Base-by-base conservation (phyloP, 2,113 vertebrate species). In the Tauraco erythrolophus region DNA sequence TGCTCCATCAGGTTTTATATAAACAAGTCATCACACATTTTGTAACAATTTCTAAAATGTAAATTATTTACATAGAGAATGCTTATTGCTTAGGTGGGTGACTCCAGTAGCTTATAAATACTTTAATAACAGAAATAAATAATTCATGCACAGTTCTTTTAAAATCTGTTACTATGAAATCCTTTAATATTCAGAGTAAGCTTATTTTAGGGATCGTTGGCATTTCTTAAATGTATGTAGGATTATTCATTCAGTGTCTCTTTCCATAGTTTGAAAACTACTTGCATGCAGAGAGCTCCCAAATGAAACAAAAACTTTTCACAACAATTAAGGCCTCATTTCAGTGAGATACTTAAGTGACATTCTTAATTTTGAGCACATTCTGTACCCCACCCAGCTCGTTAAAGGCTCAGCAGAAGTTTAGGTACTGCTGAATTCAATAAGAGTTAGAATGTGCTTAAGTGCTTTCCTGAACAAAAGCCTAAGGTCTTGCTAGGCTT, bases 81-180 rank as follows among this genome's bases (percentile, higher is more conserved):
- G 12, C 28, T 85, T 95, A 53, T 61, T 83, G 66, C 87, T 83
- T 85, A 85, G 75, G 37, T 93, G 45, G 41, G 57, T 83, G 62
- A 75, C 22, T 94, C 74, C 45, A 7, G 1, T 50, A 56, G 17
- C 46, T 94, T 94, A 90, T 90, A 80, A 95, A 92, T 93, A 92
- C 75, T 62, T 95, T 86, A 94, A 58, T 85, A 90, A 77, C 21
- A 46, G 31, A 70, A 89, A 83, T 89, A 92, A 97, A 95, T 96
- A 76, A 90, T 95, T 88, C 14, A 88, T 72, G 8, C 14, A 21
- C 7, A 17, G 83, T 89, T 92, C 31, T 70, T 91, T 95, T 92
- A 23, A 9, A 83, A 85, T 79, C 33, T 74, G 16, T 72, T 88
- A 33, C 24, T 90, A 33, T 86, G 58, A 77, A 93, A 76, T 71